Percentiles rank a stretch among this genome's conserved stretches.
Conservation (phyloP, 1,140 invertebrate genomes). For the Drosophila novamexicana region DNA sequence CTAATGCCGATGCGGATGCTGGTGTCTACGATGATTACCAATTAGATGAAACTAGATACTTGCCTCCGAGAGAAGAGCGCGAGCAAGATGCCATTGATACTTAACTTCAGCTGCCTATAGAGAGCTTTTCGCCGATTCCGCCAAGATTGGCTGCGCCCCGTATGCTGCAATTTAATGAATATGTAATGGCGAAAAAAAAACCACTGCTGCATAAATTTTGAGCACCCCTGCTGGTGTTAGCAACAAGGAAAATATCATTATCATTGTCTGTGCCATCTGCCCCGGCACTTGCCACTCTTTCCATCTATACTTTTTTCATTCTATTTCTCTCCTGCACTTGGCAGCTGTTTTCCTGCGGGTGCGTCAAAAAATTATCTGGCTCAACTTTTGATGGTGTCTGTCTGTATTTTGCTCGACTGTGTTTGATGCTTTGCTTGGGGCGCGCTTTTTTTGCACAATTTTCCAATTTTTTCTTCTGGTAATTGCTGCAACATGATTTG, state of each 20-base stretch:
- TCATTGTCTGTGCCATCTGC: conserved; percentile 51
- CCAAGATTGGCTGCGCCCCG: conserved; percentile 19
- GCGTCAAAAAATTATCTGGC: conserved; percentile 43
- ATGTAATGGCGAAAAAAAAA: conserved; percentile 57
- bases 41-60: conserved; percentile 53
- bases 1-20: conserved; percentile 1
- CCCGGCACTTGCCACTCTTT: neutral
- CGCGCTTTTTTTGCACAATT: neutral
- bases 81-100: conserved; percentile 14
- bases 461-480: conserved; percentile 17
- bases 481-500: conserved; percentile 77
- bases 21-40: conserved; percentile 45
- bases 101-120: conserved; percentile 10
- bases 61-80: neutral
- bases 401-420: conserved; percentile 27
- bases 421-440: conserved; percentile 30
- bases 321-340: conserved; percentile 44
- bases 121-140: conserved; percentile 8
- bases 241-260: conserved; percentile 53
- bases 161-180: conserved; percentile 71
- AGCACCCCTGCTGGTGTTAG: conserved; percentile 27
- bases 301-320: conserved; percentile 9
- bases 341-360: conserved; percentile 55
- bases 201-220: conserved; percentile 56
- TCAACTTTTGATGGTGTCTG: conserved; percentile 16